Percentiles rank a stretch among this genome's conserved stretches.
phyloP scores from a whole-genome alignment of 2,888 invertebrate species.

The Stegana nigrithorax region DNA sequence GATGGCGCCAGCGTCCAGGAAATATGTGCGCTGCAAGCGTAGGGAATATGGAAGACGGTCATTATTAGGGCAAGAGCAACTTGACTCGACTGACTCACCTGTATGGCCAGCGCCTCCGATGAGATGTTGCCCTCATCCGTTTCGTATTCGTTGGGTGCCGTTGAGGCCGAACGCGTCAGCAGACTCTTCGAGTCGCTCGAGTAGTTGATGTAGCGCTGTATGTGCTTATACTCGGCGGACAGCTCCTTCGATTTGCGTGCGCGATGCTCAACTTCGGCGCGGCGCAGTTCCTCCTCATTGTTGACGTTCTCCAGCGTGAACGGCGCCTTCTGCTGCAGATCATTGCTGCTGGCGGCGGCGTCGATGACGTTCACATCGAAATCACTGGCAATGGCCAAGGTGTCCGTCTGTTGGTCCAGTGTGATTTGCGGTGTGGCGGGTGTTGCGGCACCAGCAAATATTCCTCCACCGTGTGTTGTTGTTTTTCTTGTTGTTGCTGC shows the following conservation, averaged over 20 bases:
- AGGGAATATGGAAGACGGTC: background rate
- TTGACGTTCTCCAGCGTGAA: conserved; percentile 64
- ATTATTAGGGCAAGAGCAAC: background rate
- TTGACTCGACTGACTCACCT: conserved; percentile 39
- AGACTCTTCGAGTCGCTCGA: conserved; percentile 63
- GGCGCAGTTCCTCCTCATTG: conserved; percentile 58
- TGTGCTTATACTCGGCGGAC: conserved; percentile 64
- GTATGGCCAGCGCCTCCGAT: conserved; percentile 64
- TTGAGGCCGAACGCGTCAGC: conserved; percentile 61
- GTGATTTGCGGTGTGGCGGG: conserved; percentile 48
- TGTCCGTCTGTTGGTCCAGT: conserved; percentile 26
- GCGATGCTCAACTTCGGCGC: conserved; percentile 60
- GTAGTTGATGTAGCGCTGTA: conserved; percentile 60
- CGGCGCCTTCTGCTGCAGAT: conserved; percentile 44
- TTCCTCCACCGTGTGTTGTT: too few relatives aligned
- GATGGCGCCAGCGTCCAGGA: conserved; percentile 74
- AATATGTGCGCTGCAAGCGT: conserved; percentile 53
- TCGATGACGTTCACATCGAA: background rate
- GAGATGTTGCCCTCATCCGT: conserved; percentile 61
- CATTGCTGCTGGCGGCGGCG: background rate
- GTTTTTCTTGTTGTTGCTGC: background rate
- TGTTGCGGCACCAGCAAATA: conserved; percentile 31
- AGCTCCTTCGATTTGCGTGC: conserved; percentile 64
- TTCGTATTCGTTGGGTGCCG: conserved; percentile 52
- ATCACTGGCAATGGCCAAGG: conserved; percentile 15